phyloP scores from a whole-genome alignment of 2,888 invertebrate genomes.

The Habrosyne pyritoides region DNA sequence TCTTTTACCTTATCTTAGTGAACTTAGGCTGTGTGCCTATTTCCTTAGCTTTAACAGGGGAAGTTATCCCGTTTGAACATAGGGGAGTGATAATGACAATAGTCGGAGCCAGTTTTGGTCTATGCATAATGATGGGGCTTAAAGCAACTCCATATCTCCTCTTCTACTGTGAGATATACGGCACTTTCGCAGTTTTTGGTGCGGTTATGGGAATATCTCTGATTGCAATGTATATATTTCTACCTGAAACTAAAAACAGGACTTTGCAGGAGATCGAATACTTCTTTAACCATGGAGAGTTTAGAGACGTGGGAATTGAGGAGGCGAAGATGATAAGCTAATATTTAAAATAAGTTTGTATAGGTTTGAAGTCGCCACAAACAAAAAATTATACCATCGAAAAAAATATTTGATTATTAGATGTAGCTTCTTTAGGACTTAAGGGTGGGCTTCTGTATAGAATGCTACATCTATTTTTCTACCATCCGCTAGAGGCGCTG shows the following conservation, averaged over 20 bases:
- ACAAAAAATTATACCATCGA: too few relatives aligned
- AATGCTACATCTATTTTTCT: too few relatives aligned
- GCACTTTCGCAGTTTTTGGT: constrained; percentile 59
- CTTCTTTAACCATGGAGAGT: constrained; percentile 44
- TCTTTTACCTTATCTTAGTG: constrained; percentile 46
- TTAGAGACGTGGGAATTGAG: constrained; percentile 24
- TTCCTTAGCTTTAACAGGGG: constrained; percentile 48
- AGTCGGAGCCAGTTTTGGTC: constrained; percentile 41
- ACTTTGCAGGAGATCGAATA: constrained; percentile 47
- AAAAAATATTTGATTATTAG: too few relatives aligned
- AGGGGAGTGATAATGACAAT: constrained; percentile 43
- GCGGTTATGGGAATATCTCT: constrained; percentile 29
- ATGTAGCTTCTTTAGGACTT: too few relatives aligned
- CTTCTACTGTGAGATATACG: constrained; percentile 46
- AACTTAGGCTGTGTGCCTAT: constrained; percentile 57
- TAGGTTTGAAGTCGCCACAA: too few relatives aligned
- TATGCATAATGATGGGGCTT: constrained; percentile 39
- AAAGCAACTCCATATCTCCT: constrained; percentile 47
- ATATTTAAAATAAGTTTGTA: too few relatives aligned
- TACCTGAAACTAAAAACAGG: constrained; percentile 46
- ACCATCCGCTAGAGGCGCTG: too few relatives aligned
- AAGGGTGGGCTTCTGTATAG: too few relatives aligned
- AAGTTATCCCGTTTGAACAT: constrained; percentile 50
- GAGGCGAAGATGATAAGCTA: constrained; percentile 39
- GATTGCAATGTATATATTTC: constrained; percentile 33